Percentiles rank a stretch among this genome's conserved stretches.
These are phyloP conservation scores for Arrhopalites spinosus DNA, from an alignment of 2,888 invertebrate genomes.

Conservation along the genomic window DNA sequence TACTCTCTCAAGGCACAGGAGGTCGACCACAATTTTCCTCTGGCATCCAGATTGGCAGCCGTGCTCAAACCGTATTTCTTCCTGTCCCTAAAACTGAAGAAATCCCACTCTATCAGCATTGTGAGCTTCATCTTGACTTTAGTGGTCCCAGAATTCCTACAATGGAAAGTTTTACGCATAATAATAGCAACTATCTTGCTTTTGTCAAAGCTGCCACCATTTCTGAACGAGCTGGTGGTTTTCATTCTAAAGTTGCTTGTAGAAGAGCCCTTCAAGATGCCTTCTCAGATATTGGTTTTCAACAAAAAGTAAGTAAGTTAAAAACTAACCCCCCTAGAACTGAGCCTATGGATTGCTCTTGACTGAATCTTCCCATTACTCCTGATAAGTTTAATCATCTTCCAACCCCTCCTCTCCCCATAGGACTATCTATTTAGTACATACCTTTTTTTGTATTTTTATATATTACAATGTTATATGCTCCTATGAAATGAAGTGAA, in stretches of 20 bases:
- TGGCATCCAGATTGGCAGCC: constrained; percentile 77
- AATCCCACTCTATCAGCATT: constrained; percentile 76
- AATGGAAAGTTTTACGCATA: constrained; percentile 66
- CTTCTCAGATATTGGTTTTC: constrained; percentile 66
- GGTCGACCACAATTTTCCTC: constrained; percentile 74
- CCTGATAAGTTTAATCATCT: background rate
- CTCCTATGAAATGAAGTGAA: background rate
- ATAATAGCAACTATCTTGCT: constrained; percentile 68
- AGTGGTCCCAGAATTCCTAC: constrained; percentile 77
- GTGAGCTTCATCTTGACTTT: constrained; percentile 65
- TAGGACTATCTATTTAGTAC: background rate
- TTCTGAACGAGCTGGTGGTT: constrained; percentile 85
- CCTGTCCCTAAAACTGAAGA: constrained; percentile 76
- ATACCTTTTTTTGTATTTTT: constrained; percentile 1
- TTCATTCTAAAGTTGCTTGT: constrained; percentile 79
- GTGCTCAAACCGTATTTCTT: constrained; percentile 67
- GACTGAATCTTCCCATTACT: background rate
- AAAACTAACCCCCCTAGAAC: background rate
- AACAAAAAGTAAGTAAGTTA: constrained; percentile 38
- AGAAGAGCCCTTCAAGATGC: constrained; percentile 87
- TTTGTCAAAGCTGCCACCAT: constrained; percentile 76
- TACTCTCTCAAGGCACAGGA: constrained; percentile 11
- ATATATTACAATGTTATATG: background rate
- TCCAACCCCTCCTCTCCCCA: background rate
- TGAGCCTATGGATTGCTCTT: constrained; percentile 2